These are phyloP conservation scores for Pelodytes ibericus DNA, from an alignment of 2,797 vertebrate species.

Conservation along the genomic window DNA sequence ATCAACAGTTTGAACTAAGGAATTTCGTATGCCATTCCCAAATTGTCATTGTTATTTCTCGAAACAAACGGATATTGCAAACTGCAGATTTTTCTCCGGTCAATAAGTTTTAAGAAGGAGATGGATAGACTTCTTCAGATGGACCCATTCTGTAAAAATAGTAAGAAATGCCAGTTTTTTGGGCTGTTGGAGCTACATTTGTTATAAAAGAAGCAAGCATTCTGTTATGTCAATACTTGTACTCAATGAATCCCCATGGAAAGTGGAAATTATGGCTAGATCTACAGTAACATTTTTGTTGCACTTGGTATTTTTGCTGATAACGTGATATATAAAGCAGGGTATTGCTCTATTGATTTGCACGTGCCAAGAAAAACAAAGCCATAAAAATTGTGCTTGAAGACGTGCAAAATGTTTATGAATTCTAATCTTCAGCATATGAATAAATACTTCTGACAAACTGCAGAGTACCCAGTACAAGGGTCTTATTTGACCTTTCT, in stretches of 20 bases:
- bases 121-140: conserved; percentile 44
- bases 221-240: conserved; percentile 54
- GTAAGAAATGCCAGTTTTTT: conserved; percentile 51
- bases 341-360: conserved; percentile 64
- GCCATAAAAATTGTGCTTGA: conserved; percentile 68
- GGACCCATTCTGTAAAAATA: conserved; percentile 50
- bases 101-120: conserved; percentile 24
- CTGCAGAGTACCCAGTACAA: conserved; percentile 73
- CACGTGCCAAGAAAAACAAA: conserved; percentile 75
- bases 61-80: conserved; percentile 11
- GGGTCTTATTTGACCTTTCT: conserved; percentile 73
- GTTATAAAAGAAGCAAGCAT: conserved; percentile 39
- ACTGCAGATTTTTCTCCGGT: conserved; percentile 4
- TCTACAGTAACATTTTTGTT: conserved; percentile 49
- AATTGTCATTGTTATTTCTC: conserved; percentile 52
- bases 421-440: conserved; percentile 82
- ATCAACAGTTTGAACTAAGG: conserved; percentile 55
- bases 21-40: conserved; percentile 65
- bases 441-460: conserved; percentile 83
- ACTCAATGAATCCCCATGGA: conserved; percentile 43
- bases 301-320: conserved; percentile 61
- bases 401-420: conserved; percentile 79
- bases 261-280: conserved; percentile 20
- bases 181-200: conserved; percentile 53
- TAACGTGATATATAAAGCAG: conserved; percentile 62